Base-by-base conservation (phyloP, 2,113 vertebrate species). In the Barbus barbus region DNA sequence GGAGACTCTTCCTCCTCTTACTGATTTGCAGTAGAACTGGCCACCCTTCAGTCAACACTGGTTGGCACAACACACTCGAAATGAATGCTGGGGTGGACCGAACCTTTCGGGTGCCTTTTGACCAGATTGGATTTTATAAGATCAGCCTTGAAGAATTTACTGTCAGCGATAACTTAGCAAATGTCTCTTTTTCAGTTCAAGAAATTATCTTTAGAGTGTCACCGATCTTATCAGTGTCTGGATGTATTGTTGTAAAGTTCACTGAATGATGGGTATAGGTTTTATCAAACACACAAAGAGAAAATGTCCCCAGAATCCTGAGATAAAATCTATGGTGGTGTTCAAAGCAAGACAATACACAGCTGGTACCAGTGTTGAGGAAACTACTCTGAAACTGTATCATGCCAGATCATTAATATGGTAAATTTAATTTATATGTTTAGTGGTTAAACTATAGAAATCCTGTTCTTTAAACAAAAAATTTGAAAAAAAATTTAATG, bases 1-100 rank as follows among this genome's bases (percentile, higher is more conserved):
- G 12, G 51, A 79, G 65, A 80, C 76, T 75, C 67, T 83, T 72
- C 36, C 20, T 48, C 31, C n/a, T n/a, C 6, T 82, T 67, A 58
- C 53, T 78, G 22, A 78, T 72, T 58, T 78, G 67, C 67, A 74
- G 38, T 31, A 26, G 53, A 58, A 85, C 67, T 63, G 63, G 53
- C 58, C 13, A 72, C 51, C 65, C 79, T 79, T 87, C 74, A 81
- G 58, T 69, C 28, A 83, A 85, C 72, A 84, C 46, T 63, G 63
- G 65, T 76, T 46, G 13, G 36, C 78, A 26, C 2, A 13, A 81
- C 48, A 71, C 73, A 33, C 69, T 26, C 44, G 60, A 44, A 14
- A 18, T 77, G 26, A 69, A 48, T 48, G 72, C 80, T 84, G 61
- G 51, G 31, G 26, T 61, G 26, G 71, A 63, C 46, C 44, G 58